Conservation (phyloP, 92 coral and sea anemone species). For the Paramuricea clavata region DNA sequence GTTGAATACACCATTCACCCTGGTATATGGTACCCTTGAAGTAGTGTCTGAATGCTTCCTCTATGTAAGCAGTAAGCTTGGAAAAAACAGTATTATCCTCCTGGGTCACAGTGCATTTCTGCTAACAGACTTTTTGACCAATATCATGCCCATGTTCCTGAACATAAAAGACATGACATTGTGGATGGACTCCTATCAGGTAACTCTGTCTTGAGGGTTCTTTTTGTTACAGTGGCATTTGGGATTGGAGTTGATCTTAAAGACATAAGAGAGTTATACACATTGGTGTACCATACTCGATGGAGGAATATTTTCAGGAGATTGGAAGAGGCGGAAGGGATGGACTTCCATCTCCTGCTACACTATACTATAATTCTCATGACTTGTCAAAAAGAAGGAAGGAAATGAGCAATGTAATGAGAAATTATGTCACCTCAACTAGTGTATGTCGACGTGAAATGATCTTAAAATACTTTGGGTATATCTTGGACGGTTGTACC, state of each 20-base stretch:
- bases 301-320: slow-evolving; percentile 71
- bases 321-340: slow-evolving; percentile 73
- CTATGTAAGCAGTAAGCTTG: slow-evolving; percentile 45
- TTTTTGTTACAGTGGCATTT: slow-evolving; percentile 75
- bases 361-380: slow-evolving; percentile 52
- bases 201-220: slow-evolving; percentile 43
- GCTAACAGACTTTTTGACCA: slow-evolving; percentile 65
- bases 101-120: slow-evolving; percentile 20
- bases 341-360: slow-evolving; percentile 67
- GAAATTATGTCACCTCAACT: slow-evolving; percentile 3
- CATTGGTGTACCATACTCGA: slow-evolving; percentile 64
- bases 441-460: slow-evolving; percentile 9
- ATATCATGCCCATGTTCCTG: slow-evolving; percentile 77
- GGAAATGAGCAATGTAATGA: slow-evolving; percentile 30
- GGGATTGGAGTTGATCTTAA: slow-evolving; percentile 56
- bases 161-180: slow-evolving; percentile 59
- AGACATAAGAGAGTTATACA: slow-evolving; percentile 64
- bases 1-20: slow-evolving; percentile 54
- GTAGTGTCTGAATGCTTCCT: slow-evolving; percentile 49
- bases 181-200: slow-evolving; percentile 40
- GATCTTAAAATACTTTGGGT: slow-evolving; percentile 40
- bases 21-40: slow-evolving; percentile 67
- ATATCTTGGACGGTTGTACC: neutral
- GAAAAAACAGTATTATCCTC: slow-evolving; percentile 58
- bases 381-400: slow-evolving; percentile 59